Base-by-base conservation (phyloP, 2,888 invertebrate genomes). In the Notodonta ziczac region DNA sequence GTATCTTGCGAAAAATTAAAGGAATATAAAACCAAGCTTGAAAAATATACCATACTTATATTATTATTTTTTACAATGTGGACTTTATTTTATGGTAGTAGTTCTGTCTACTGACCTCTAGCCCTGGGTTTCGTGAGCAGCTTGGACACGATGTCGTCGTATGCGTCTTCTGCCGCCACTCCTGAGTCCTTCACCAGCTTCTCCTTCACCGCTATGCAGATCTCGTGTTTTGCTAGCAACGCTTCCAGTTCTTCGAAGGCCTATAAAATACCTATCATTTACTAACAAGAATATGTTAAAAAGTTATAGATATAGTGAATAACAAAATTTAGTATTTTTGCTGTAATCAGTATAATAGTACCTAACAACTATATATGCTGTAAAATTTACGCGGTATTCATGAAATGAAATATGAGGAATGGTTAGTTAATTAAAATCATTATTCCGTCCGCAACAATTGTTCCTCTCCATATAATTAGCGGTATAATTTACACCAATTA, bases 181-280 rank as follows among this genome's bases (percentile, higher is more conserved):
- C 98, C 99, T 0, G 98, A 98, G 89, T 99, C 99, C 86, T 99
- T 99, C 61, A 98, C 97, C 62, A 99, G 94, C 85, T 98, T 98
- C 86, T 98, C 98, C 81, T 98, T 98, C 59, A 97, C 96, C 0
- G 99, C 99, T 73, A 99, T 98, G 91, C 99, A 99, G 88, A 99
- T 97, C 70, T 96, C 96, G 85, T 97, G 95, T 73, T 96, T 95
- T 0, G 97, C 96, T 60, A 99, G 92, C 51, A 98, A 91, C 61
- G 97, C 97, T 85, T 98, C 98, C 69, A 99, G 90, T 82, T 98
- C 98, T 85, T 98, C 98, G 81, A 98, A 98, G 10, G 98, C 98
- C 98, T 99, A 94, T 8, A 60, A 61, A 58, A 16, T 0, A 12
- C 0, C 5, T 53, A 6, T 9, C 13, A 4, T 46, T 46, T 6